phyloP scores from a whole-genome alignment of 2,888 invertebrate genomes.

The Pomacea canaliculata region DNA sequence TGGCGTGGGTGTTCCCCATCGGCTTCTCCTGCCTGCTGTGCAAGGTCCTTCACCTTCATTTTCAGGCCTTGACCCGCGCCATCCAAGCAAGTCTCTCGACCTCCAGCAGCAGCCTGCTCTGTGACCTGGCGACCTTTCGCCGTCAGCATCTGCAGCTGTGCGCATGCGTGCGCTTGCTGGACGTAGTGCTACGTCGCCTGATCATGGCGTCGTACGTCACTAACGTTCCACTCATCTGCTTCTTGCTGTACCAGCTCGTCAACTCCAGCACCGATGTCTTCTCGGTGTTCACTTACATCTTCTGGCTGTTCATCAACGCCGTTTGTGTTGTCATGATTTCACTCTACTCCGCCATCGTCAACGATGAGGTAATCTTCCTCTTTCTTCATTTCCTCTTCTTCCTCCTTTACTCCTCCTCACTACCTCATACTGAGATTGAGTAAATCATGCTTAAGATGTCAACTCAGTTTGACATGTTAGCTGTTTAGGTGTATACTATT shows the following conservation, averaged over 20 bases:
- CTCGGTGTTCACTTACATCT: background rate
- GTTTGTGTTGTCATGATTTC: background rate
- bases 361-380: background rate
- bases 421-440: too few species aligned
- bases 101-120: background rate
- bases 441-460: too few species aligned
- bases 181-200: background rate
- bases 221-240: background rate
- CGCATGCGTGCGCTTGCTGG: constrained; percentile 10
- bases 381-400: too few species aligned
- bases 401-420: too few species aligned
- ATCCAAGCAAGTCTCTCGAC: background rate
- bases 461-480: too few species aligned
- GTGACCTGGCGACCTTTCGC: background rate
- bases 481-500: too few species aligned
- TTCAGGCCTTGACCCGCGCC: background rate
- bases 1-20: background rate
- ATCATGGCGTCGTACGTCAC: constrained; percentile 8
- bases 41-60: background rate
- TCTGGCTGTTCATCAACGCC: background rate
- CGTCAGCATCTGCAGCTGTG: constrained; percentile 4
- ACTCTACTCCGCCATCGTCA: background rate
- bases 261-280: background rate
- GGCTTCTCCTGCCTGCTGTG: background rate
- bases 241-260: constrained; percentile 5